phyloP scores from a whole-genome alignment of 2,113 vertebrate genomes.

The Siniperca chuatsi region DNA sequence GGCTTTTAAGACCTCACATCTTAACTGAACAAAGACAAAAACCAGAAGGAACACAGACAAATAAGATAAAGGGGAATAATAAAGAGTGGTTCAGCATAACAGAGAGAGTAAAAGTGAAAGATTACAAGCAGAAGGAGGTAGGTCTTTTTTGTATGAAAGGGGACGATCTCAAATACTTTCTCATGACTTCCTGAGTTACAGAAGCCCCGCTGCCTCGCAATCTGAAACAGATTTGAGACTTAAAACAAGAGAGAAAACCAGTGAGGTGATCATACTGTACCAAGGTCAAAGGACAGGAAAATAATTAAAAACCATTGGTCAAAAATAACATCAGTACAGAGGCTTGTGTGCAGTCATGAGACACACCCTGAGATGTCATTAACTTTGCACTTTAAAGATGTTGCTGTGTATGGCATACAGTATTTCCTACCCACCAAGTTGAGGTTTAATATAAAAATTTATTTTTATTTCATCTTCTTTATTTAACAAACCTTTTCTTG shows the following conservation, averaged over 20 bases:
- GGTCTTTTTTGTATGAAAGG: constrained; percentile 23
- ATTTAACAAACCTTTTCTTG: constrained; percentile 27
- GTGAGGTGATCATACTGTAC: background rate
- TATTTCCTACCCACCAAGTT: background rate
- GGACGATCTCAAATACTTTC: constrained; percentile 30
- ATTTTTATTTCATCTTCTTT: constrained; percentile 24
- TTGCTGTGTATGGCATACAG: background rate
- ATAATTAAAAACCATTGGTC: background rate
- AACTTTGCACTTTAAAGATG: background rate
- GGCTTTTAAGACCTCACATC: constrained; percentile 9
- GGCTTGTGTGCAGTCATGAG: background rate
- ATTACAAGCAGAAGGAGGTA: background rate
- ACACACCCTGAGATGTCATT: background rate
- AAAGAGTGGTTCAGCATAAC: background rate
- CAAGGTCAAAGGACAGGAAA: constrained; percentile 13
- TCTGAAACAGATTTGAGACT: constrained; percentile 54
- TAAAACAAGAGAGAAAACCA: constrained; percentile 1
- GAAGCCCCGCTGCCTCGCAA: constrained; percentile 45
- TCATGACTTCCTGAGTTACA: constrained; percentile 39
- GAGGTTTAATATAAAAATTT: constrained; percentile 16
- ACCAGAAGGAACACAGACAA: background rate
- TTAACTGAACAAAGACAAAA: background rate
- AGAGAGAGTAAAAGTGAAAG: background rate
- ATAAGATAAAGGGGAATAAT: background rate
- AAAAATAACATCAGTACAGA: constrained; percentile 4